phyloP scores from a whole-genome alignment of 2,888 invertebrate genomes.

The Drosophila mercatorum region DNA sequence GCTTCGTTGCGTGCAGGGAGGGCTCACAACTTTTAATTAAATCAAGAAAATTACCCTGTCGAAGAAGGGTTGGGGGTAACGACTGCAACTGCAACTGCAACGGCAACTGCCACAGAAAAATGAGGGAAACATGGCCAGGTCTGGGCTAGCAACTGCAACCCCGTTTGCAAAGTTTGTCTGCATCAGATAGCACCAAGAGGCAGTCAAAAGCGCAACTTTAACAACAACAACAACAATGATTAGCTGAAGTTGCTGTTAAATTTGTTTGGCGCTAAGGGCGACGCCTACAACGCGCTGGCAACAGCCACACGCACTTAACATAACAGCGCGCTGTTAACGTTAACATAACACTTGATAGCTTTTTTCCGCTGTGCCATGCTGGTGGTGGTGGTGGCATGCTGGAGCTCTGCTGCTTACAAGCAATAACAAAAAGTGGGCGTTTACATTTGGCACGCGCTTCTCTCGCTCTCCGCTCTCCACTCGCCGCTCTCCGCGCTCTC shows the following conservation, averaged over 20 bases:
- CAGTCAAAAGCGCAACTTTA: conserved; percentile 47
- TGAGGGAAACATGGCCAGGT: conserved; percentile 36
- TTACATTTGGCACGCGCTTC: conserved; percentile 56
- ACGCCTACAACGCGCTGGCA: conserved; percentile 54
- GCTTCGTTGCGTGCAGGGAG: conserved; percentile 48
- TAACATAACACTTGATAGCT: conserved; percentile 39
- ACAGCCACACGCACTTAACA: conserved; percentile 47
- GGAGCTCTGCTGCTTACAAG: conserved; percentile 52
- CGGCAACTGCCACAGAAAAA: conserved; percentile 28
- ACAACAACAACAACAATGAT: conserved; percentile 11
- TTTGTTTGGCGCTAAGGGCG: conserved; percentile 41
- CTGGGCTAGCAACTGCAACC: conserved; percentile 32
- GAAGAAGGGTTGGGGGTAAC: not conserved
- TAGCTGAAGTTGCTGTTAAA: conserved; percentile 10
- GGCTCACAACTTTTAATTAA: conserved; percentile 68
- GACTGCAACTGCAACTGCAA: conserved; percentile 23
- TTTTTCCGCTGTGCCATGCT: conserved; percentile 41
- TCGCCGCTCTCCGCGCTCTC: conserved; percentile 35
- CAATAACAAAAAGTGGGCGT: conserved; percentile 75
- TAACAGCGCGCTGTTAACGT: conserved; percentile 48
- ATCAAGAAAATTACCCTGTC: conserved; percentile 55
- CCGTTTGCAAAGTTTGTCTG: conserved; percentile 55
- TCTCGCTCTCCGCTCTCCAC: conserved; percentile 39
- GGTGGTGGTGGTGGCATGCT: conserved; percentile 43
- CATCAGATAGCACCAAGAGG: conserved; percentile 62